Base-by-base conservation (phyloP, 1,140 invertebrate species). In the Temnothorax curvispinosus region DNA sequence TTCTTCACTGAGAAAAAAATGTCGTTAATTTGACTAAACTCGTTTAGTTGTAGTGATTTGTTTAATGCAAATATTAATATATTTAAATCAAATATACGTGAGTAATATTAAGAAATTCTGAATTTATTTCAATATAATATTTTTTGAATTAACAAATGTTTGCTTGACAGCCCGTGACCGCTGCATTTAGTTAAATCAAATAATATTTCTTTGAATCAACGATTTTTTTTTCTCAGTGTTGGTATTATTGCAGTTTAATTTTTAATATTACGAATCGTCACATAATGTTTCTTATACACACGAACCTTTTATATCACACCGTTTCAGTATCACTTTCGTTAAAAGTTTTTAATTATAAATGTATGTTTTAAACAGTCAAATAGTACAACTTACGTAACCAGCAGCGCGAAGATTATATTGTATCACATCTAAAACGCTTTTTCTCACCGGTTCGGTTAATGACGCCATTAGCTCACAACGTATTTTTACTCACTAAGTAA, bases 351-450 rank as follows among this genome's bases (percentile, higher is more conserved):
- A 60, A 41, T 52, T 64, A 13, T 3, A 38, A 38, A 60, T 38
- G 50, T 50, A 8, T 21, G 0, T 7, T 18, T 52, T 1, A 69
- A 62, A 64, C 38, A 54, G 47, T 50, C 56, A 64, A 35, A 27
- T 27, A 9, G 3, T 47, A 78, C n/a, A 15, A 50, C 67, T 91
- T 82, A 94, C 93, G 21, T 38, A 74, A 27, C 74, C 80, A 7
- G 76, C 69, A 7, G 85, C 74, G 6, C 27, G 62, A 4, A 93
- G 65, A 86, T 93, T 92, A 15, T 54, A 54, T 21, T 78, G 87
- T 0, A 94, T 50, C 6, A 90, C 52, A 18, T 94, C 92, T 18
- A 93, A 69, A 56, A 87, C 38, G 35, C 88, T 92, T 52, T 77
- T 88, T 75, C 92, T 84, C 5, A 65, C 41, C 56, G 87, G 86